A percentile compares a stretch with the other conserved stretches of the same genome.
Evolutionary conservation across 1,140 invertebrate genomes (phyloP).

Genomic region (Liolophura sinensis): DNA sequence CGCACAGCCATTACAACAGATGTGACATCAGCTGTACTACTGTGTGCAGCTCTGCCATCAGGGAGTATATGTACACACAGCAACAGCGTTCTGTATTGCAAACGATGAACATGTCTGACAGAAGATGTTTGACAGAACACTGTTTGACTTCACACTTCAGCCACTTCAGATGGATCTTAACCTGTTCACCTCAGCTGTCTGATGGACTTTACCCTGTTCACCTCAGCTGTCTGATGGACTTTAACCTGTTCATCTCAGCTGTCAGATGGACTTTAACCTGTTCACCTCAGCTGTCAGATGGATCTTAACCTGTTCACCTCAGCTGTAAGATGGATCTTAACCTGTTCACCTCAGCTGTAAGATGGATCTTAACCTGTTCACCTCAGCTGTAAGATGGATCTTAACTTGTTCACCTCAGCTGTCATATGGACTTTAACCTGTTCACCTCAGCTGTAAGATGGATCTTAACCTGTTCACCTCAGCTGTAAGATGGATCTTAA

Average conservation of each 20-base stretch:
- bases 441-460: slow-evolving; percentile 47
- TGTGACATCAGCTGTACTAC: too few relatives aligned
- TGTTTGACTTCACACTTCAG: too few relatives aligned
- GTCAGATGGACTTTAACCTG: slow-evolving; percentile 34
- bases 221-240: slow-evolving; percentile 44
- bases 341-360: slow-evolving; percentile 42
- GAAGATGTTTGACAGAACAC: too few relatives aligned
- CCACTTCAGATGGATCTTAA: not conserved
- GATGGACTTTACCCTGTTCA: too few relatives aligned
- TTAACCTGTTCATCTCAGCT: slow-evolving; percentile 39
- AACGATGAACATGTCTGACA: too few relatives aligned
- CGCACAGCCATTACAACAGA: too few relatives aligned
- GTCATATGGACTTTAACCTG: too few relatives aligned
- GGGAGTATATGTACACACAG: too few relatives aligned
- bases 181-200: slow-evolving; percentile 39
- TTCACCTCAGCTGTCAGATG: slow-evolving; percentile 47
- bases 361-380: slow-evolving; percentile 32
- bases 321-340: too few relatives aligned
- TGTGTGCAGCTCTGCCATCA: too few relatives aligned
- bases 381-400: slow-evolving; percentile 47
- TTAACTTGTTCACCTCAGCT: slow-evolving; percentile 38
- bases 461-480: slow-evolving; percentile 39
- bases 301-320: slow-evolving; percentile 39
- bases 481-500: too few relatives aligned
- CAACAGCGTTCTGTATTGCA: too few relatives aligned